phyloP scores from a whole-genome alignment of 2,113 vertebrate species.

The Rhinichthys klamathensis region DNA sequence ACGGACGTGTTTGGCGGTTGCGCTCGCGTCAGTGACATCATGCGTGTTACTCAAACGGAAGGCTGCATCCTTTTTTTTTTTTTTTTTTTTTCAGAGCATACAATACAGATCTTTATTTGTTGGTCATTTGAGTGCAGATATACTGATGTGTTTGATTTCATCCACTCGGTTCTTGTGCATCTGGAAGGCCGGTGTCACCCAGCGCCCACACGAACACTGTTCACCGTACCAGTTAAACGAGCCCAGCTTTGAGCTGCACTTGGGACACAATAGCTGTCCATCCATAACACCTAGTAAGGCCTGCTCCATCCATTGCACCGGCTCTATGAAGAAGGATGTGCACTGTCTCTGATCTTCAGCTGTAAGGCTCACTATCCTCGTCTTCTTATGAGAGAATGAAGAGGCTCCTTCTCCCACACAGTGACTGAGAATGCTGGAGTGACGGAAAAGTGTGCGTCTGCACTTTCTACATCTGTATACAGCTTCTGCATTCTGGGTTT shows the following conservation, averaged over 20 bases:
- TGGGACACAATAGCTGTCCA: conserved; percentile 96
- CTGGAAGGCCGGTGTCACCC: conserved; percentile 94
- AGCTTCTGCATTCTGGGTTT: conserved; percentile 73
- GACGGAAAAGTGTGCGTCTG: conserved; percentile 87
- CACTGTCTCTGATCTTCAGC: conserved; percentile 69
- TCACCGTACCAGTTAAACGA: conserved; percentile 94
- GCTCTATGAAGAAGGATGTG: conserved; percentile 92
- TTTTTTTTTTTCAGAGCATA: no score
- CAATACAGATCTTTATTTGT: conserved; percentile 38
- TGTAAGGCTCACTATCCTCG: conserved; percentile 50
- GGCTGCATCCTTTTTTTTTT: no score
- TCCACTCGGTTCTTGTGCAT: conserved; percentile 93
- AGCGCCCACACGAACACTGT: conserved; percentile 92
- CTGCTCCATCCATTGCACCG: conserved; percentile 94
- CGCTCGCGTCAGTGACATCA: no score
- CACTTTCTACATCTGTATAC: conserved; percentile 94
- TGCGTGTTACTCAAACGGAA: no score
- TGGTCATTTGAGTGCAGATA: conserved; percentile 59
- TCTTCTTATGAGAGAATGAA: conserved; percentile 86
- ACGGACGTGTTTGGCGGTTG: no score
- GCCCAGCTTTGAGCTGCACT: conserved; percentile 88
- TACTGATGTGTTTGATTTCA: conserved; percentile 77
- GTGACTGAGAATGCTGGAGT: conserved; percentile 88
- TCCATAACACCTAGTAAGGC: conserved; percentile 87
- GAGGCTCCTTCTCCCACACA: conserved; percentile 76